Percentiles rank a stretch among this genome's conserved stretches.
Evolutionary conservation across 2,888 invertebrate species (phyloP).

Genomic region (Ochropleura plecta): DNA sequence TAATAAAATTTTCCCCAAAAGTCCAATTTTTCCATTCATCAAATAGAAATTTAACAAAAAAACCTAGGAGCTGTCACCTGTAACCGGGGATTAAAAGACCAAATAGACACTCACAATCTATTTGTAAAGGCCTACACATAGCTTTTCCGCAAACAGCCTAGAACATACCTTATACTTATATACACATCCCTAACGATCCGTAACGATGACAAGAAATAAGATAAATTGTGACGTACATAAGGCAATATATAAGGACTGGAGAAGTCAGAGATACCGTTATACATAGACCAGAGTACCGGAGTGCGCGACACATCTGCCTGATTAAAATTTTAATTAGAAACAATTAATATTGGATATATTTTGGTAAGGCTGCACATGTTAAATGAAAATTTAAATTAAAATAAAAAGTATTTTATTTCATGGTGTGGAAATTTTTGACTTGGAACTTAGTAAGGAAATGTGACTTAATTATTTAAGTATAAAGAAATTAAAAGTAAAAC

Average conservation of each 20-base stretch:
- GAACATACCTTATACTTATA: slow-evolving; percentile 12
- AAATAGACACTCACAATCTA: slow-evolving; percentile 37
- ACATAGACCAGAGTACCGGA: slow-evolving; percentile 11
- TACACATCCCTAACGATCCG: slow-evolving; percentile 35
- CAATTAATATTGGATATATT: slow-evolving; percentile 39
- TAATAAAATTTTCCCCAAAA: background rate
- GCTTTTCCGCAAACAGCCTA: slow-evolving; percentile 42
- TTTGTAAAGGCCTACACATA: slow-evolving; percentile 30
- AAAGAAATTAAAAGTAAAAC: background rate
- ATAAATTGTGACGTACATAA: slow-evolving; percentile 63
- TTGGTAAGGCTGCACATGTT: slow-evolving; percentile 66
- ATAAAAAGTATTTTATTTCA: background rate
- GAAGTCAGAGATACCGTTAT: slow-evolving; percentile 1
- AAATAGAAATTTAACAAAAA: slow-evolving; percentile 15
- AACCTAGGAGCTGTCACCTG: slow-evolving; percentile 25
- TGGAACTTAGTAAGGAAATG: too few species aligned
- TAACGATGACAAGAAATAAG: slow-evolving; percentile 61
- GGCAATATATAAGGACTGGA: slow-evolving; percentile 57
- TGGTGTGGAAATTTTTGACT: background rate
- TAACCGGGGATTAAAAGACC: slow-evolving; percentile 24
- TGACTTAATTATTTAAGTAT: too few species aligned
- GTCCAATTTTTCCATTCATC: background rate
- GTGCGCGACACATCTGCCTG: slow-evolving; percentile 12
- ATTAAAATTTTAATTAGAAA: slow-evolving; percentile 17
- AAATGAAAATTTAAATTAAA: slow-evolving; percentile 15